A percentile compares a stretch with the other conserved stretches of the same genome.
These are phyloP conservation scores for Romanogobio albipinnatus DNA, from an alignment of 2,113 vertebrate species.

Conservation along the genomic window DNA sequence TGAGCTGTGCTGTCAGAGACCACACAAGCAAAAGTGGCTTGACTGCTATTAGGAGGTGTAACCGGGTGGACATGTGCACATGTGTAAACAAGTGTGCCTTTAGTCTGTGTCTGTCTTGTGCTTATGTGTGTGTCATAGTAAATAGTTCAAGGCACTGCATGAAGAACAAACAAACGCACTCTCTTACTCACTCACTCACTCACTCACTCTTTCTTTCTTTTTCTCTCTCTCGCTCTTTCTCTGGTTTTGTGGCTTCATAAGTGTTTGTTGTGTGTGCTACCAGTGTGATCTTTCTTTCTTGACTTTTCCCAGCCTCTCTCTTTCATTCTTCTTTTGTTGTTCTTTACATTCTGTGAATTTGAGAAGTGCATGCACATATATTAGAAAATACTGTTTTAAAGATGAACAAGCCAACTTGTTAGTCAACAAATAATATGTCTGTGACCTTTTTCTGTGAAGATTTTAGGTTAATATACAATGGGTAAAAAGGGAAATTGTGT, in stretches of 20 bases:
- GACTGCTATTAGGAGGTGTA: conserved; percentile 55
- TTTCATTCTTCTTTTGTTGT: background rate
- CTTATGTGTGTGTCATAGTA: conserved; percentile 33
- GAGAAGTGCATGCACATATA: background rate
- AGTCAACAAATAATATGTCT: background rate
- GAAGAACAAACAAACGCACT: background rate
- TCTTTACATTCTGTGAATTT: background rate
- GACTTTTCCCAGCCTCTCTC: background rate
- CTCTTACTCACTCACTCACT: conserved; percentile 52
- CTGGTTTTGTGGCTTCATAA: conserved; percentile 31
- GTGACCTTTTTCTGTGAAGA: background rate
- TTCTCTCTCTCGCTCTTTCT: background rate
- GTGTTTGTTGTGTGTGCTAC: conserved; percentile 22
- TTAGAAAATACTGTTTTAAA: no score
- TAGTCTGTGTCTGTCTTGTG: conserved; percentile 40
- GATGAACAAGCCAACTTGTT: background rate
- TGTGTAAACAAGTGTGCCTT: conserved; percentile 27
- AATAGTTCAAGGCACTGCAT: conserved; percentile 7
- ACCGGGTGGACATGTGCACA: background rate
- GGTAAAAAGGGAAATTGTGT: background rate
- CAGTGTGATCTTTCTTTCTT: background rate
- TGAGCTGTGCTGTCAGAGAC: conserved; percentile 42
- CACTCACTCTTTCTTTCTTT: conserved; percentile 34
- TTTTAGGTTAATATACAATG: background rate
- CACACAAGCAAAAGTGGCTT: conserved; percentile 56